These are phyloP conservation scores for Oreochromis tanganicae DNA, from an alignment of 2,113 vertebrate genomes.

Conservation along the genomic window DNA sequence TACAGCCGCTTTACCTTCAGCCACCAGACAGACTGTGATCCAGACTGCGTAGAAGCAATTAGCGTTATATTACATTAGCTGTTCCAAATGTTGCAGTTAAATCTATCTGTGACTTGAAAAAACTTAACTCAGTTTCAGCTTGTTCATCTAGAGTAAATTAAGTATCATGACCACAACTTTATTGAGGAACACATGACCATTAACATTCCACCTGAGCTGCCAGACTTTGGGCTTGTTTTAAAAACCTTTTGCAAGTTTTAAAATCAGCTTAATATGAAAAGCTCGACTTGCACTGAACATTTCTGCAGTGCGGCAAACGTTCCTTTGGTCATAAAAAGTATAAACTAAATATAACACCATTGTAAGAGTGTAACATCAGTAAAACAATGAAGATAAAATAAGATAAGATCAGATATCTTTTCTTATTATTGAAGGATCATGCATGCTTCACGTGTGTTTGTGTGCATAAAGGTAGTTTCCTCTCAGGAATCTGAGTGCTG, in stretches of 20 bases:
- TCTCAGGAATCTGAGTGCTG: neutral
- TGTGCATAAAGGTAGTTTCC: neutral
- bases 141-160: neutral
- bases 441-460: neutral
- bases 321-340: neutral
- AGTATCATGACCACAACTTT: neutral
- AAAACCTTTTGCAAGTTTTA: neutral
- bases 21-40: neutral
- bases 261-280: neutral
- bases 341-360: neutral
- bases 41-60: neutral
- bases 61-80: neutral
- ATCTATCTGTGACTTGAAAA: neutral
- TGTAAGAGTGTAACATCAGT: neutral
- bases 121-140: neutral
- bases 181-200: neutral
- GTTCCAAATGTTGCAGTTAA: neutral
- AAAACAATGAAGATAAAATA: neutral
- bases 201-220: neutral
- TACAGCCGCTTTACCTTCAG: neutral
- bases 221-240: neutral
- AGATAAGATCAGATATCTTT: neutral
- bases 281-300: neutral
- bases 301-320: neutral
- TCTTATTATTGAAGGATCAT: neutral